These are phyloP conservation scores for Otocyon megalotis DNA, from an alignment of 2,113 vertebrate genomes.

Conservation along the genomic window DNA sequence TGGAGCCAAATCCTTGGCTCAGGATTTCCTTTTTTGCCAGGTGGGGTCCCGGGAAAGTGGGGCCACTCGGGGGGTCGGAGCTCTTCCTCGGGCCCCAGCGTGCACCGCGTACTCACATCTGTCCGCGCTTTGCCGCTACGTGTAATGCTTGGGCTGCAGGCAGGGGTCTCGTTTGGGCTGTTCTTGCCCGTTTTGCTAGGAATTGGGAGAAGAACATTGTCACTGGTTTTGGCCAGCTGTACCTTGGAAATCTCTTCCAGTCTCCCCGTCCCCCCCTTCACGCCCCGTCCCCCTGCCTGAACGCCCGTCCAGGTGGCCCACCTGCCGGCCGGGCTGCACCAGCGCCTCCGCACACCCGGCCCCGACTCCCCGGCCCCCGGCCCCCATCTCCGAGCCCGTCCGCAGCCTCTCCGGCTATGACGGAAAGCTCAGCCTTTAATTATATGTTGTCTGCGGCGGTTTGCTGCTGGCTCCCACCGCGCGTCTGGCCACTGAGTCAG, in stretches of 20 bases:
- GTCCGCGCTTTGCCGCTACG: neutral
- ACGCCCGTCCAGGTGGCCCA: too few relatives aligned
- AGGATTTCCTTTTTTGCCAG: neutral
- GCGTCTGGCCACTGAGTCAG: constrained; percentile 61
- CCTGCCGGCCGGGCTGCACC: too few relatives aligned
- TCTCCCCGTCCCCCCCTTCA: neutral
- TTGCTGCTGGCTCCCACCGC: constrained; percentile 36
- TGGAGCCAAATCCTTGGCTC: too few relatives aligned
- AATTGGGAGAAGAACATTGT: neutral
- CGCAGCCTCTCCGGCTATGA: constrained; percentile 32
- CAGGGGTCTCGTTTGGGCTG: neutral
- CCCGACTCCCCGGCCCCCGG: neutral
- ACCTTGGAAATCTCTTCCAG: neutral
- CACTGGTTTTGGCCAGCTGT: neutral
- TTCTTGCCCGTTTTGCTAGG: neutral
- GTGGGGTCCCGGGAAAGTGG: neutral
- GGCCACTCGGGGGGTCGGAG: neutral
- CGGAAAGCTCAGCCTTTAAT: constrained; percentile 59
- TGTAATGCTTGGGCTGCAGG: neutral
- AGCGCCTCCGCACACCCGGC: neutral
- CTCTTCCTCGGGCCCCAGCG: neutral
- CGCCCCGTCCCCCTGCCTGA: neutral
- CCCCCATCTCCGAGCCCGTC: neutral
- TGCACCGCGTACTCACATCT: neutral
- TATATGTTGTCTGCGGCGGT: constrained; percentile 67